Base-by-base conservation (phyloP, 2,113 vertebrate genomes). In the Motacilla alba region DNA sequence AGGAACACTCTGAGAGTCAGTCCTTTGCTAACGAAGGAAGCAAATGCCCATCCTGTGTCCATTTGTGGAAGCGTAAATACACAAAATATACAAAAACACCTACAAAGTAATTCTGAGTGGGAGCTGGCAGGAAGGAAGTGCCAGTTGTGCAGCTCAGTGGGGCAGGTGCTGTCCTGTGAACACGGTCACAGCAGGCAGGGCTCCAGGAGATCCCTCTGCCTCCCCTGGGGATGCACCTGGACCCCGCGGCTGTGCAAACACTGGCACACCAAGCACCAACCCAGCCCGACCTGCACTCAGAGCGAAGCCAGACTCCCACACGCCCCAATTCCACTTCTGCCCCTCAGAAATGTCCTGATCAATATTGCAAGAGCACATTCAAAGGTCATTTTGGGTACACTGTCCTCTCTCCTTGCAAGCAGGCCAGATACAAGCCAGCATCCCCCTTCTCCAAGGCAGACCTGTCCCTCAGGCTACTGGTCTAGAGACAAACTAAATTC, bases 171-270 rank as follows among this genome's bases (percentile, higher is more conserved):
- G 0, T 22, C 43, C 3, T n/a, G 3, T 12, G 76, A 59, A 12
- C 1, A 0, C 0, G 0, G 60, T 21, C 20, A 14, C 13, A 8
- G 66, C 56, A 33, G 3, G 59, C 33, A 63, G 43, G 39, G 24
- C 9, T 10, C 16, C 84, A 44, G 63, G 63, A 87, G 46, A 15
- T 9, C 10, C 14, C 83, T 41, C 43, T 55, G 77, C 58, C 46
- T 70, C 20, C 55, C 62, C 53, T 0, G 3, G 78, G 68, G 35
- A 37, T 47, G 58, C 24, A 79, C 82, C 81, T 43, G 53, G 10
- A 22, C 9, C 11, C 3, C 1, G 74, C 10, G 74, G 82, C 84
- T 83, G 85, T 74, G 79, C 72, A 70, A 74, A 77, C 5, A 55
- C 33, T 10, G 81, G n/a, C 74, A 88, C 44, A 37, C 28, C 59